phyloP scores from a whole-genome alignment of 2,113 vertebrate genomes.

The Protobothrops mucrosquamatus region DNA sequence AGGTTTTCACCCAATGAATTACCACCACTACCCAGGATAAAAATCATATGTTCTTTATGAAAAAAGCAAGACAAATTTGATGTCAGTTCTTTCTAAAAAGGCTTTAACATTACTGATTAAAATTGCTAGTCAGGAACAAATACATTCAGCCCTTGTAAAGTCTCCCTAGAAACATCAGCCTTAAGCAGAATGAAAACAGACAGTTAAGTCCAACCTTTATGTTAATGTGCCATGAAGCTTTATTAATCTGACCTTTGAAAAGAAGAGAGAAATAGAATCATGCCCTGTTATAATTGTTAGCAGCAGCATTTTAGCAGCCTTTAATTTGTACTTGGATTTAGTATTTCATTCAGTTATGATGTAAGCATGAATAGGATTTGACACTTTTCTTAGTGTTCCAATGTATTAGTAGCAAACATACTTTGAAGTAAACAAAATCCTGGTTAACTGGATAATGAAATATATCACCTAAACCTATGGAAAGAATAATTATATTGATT shows the following conservation, averaged over 20 bases:
- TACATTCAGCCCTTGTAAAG: slow-evolving; percentile 46
- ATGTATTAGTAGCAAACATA: slow-evolving; percentile 25
- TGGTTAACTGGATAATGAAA: slow-evolving; percentile 52
- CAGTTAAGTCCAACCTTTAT: slow-evolving; percentile 77
- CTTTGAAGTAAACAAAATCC: slow-evolving; percentile 39
- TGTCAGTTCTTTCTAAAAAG: slow-evolving; percentile 25
- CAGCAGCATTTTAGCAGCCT: slow-evolving; percentile 71
- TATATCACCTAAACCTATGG: slow-evolving; percentile 2
- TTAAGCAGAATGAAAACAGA: slow-evolving; percentile 75
- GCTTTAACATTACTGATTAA: slow-evolving; percentile 32
- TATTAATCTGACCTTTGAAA: slow-evolving; percentile 81
- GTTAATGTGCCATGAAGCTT: slow-evolving; percentile 77
- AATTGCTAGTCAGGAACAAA: slow-evolving; percentile 44
- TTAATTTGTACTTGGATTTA: slow-evolving; percentile 75
- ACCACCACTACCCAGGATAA: background rate
- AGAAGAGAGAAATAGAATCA: slow-evolving; percentile 75
- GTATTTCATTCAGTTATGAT: slow-evolving; percentile 64
- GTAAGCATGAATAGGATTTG: slow-evolving; percentile 60
- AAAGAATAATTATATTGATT: slow-evolving; percentile 35
- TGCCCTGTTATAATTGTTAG: slow-evolving; percentile 72
- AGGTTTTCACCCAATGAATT: background rate
- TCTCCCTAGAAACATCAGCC: slow-evolving; percentile 47
- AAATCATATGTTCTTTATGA: background rate
- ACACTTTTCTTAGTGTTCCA: slow-evolving; percentile 42
- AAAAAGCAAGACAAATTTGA: slow-evolving; percentile 38